These are phyloP conservation scores for Micrasema minimum DNA, from an alignment of 1,140 invertebrate species.

Conservation along the genomic window DNA sequence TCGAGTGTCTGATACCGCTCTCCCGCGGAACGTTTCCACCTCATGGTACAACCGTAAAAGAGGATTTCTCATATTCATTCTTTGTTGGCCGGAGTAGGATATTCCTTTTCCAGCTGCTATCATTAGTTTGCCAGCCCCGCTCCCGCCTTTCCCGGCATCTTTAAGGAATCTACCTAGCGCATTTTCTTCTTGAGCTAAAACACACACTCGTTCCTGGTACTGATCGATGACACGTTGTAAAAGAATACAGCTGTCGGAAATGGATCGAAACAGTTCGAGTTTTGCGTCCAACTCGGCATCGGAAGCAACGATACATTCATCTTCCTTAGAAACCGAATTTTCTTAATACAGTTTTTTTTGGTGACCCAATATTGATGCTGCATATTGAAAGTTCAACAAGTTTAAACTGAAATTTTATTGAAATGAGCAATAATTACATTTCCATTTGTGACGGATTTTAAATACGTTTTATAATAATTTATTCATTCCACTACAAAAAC, in stretches of 20 bases:
- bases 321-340: slow-evolving; percentile 98
- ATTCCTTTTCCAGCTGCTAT: slow-evolving; percentile 92
- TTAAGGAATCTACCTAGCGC: slow-evolving; percentile 94
- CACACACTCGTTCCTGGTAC: slow-evolving; percentile 93
- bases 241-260: slow-evolving; percentile 90
- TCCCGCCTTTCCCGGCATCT: slow-evolving; percentile 91
- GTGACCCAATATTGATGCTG: slow-evolving; percentile 99
- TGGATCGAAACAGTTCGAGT: slow-evolving; percentile 95
- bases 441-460: slow-evolving; percentile 6
- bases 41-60: slow-evolving; percentile 93
- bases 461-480: no score
- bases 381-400: slow-evolving; percentile 73
- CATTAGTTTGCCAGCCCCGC: slow-evolving; percentile 93
- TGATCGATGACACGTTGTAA: slow-evolving; percentile 91
- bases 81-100: slow-evolving; percentile 94
- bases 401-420: slow-evolving; percentile 9
- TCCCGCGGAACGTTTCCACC: slow-evolving; percentile 94
- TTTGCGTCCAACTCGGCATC: slow-evolving; percentile 98
- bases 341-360: slow-evolving; percentile 92
- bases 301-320: slow-evolving; percentile 95
- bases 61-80: slow-evolving; percentile 86
- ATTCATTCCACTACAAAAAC: no score
- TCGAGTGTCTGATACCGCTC: slow-evolving; percentile 94
- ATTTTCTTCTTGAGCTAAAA: slow-evolving; percentile 96
- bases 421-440: slow-evolving; percentile 9